Evolutionary conservation across 2,888 invertebrate genomes (phyloP), one percentile per base, ranked within the genome.

Genomic region (Agriopis aurantiaria): DNA sequence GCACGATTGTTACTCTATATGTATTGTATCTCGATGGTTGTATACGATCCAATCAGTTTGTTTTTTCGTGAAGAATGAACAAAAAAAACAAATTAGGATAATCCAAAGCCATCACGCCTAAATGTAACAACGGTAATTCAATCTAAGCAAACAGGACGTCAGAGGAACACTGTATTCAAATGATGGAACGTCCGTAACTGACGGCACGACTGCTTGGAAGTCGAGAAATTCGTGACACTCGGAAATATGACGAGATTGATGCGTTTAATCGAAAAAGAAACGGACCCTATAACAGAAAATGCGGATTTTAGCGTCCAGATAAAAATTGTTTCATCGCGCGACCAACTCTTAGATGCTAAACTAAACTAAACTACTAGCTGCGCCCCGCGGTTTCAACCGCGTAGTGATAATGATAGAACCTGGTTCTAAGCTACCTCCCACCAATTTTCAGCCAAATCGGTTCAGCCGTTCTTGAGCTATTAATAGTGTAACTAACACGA

Each of bases 231-330:
- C 48, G 70, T 73, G 71, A 65, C 66, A 58, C 66, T n/a, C 58
- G 66, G 66, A 69, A 65, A 69, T 75, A 74, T 71, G 71, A 69
- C 69, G 76, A 77, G 82, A 84, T 84, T 84, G 85, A 81, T 81
- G 82, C 81, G 80, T 84, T 85, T 85, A 86, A 86, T 86, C 86
- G 86, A 86, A 86, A 87, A 87, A 82, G 86, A 86, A 84, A 85
- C 83, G 79, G 78, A 81, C 78, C 83, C 82, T 81, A 82, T 84
- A 84, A 81, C 84, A 49, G 68, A 73, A 68, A 69, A 76, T 73
- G 75, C 70, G 33, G n/a, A 1, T 48, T 58, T 48, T 48, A 33
- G 33, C 11, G 23, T 33, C 23, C 0, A n/a, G 51, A 17, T 17
- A 17, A 53, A 53, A 33, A 17, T 4, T 10, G 49, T 49, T 49